phyloP scores from a whole-genome alignment of 2,113 vertebrate species.

The Pampusana beccarii region DNA sequence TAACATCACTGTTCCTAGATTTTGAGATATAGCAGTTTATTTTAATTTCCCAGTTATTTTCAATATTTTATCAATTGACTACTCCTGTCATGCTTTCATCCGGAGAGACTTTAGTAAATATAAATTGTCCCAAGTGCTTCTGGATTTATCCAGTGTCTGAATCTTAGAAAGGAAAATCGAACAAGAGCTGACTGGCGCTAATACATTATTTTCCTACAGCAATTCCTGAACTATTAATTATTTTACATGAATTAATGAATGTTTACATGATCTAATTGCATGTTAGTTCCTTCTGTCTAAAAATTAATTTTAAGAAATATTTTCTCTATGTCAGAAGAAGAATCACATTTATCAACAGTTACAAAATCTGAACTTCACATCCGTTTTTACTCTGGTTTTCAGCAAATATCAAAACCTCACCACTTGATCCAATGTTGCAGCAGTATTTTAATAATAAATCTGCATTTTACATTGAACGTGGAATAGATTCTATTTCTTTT shows the following conservation, averaged over 20 bases:
- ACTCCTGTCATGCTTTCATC: not conserved
- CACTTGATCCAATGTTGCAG: not conserved
- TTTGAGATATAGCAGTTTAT: not conserved
- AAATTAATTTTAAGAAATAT: slow-evolving; percentile 7
- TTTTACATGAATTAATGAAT: not conserved
- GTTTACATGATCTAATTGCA: not conserved
- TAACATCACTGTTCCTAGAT: not conserved
- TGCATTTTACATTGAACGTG: not conserved
- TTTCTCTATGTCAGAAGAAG: not conserved
- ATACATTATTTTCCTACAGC: not conserved
- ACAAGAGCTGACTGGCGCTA: not conserved
- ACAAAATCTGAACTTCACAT: not conserved
- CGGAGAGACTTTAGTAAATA: not conserved
- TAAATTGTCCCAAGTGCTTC: not conserved
- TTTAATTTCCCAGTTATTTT: not conserved
- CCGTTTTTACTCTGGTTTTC: not conserved
- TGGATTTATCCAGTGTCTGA: not conserved
- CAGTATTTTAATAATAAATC: not conserved
- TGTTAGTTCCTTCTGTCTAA: not conserved
- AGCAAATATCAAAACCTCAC: not conserved
- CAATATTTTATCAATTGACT: not conserved
- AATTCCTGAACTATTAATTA: not conserved
- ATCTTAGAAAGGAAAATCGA: not conserved
- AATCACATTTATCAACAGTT: not conserved
- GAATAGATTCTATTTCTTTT: not conserved